Evolutionary conservation across 2,113 vertebrate genomes (phyloP), one percentile per base, ranked within the genome.

Genomic region (Sterrhoptilus dennistouni): DNA sequence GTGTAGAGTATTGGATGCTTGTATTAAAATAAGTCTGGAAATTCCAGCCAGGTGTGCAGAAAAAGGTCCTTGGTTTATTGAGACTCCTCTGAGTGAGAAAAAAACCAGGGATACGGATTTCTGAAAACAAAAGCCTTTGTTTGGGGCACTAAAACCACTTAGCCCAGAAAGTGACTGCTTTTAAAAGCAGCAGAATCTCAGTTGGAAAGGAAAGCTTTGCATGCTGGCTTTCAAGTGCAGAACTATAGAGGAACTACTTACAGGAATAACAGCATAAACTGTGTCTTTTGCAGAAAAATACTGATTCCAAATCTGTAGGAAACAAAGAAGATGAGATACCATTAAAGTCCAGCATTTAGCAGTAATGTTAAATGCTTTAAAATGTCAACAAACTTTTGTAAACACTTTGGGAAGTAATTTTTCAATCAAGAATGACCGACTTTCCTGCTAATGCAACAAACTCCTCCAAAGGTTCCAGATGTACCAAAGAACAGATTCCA

Each of bases 221-320:
- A 72, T 7, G 14, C 28, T 91, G 66, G 88, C 45, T 77, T 87
- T 71, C 40, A 66, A 76, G 50, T 42, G 33, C 14, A 0, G 28
- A 84, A 54, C 71, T 89, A 31, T 35, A 63, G 18, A 28, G 5
- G 70, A 83, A 86, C 18, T 96, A 98, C 99, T 99, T 97, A 99
- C 99, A 59, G 99, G 99, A 97, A 99, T 99, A 95, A 98, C 98
- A 27, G 99, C 99, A 59, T 99, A 99, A 97, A 99, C 98, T 0
- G 99, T 99, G 95, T 99, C 98, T 96, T 99, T 99, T 44, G 96
- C 97, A 69, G 99, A 98, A 96, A 98, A 99, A 97, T 98, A 99
- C 38, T 98, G 97, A 97, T 98, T 98, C 99, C 99, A 99, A 65
- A 99, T 98, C 99, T 99, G 97, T n/a, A 93, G 85, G 77, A 93